These are phyloP conservation scores for Nycticorax nycticorax DNA, from an alignment of 2,113 vertebrate species.

Conservation along the genomic window DNA sequence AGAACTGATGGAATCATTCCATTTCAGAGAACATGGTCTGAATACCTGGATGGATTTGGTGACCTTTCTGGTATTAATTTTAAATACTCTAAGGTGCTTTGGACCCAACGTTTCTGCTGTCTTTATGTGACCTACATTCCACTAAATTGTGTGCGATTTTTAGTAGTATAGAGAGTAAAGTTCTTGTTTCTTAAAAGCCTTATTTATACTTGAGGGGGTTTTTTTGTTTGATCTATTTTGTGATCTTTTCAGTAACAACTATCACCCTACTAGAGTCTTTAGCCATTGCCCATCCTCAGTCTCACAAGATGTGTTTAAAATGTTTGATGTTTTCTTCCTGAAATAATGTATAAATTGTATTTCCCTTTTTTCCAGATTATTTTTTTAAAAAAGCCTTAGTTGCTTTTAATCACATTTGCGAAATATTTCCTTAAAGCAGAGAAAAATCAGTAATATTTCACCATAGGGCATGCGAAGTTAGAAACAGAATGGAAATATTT, in stretches of 20 bases:
- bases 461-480: not conserved
- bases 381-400: not conserved
- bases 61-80: constrained; percentile 83
- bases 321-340: not conserved
- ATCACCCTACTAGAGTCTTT: not conserved
- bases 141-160: not conserved
- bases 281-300: not conserved
- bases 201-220: not conserved
- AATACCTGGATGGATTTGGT: constrained; percentile 89
- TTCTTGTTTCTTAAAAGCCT: not conserved
- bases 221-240: not conserved
- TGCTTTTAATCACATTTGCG: not conserved
- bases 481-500: not conserved
- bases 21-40: constrained; percentile 87
- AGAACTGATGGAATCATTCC: constrained; percentile 81
- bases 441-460: not conserved
- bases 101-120: not conserved
- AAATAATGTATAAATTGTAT: not conserved
- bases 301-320: not conserved
- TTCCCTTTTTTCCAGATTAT: not conserved
- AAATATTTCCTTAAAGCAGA: not conserved
- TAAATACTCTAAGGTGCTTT: not conserved
- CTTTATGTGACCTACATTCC: not conserved
- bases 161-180: not conserved
- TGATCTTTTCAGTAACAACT: not conserved